Percentiles rank a stretch among this genome's conserved stretches.
Evolutionary conservation across 2,797 vertebrate species (phyloP).

Genomic region (Melanotaenia trifasciata): DNA sequence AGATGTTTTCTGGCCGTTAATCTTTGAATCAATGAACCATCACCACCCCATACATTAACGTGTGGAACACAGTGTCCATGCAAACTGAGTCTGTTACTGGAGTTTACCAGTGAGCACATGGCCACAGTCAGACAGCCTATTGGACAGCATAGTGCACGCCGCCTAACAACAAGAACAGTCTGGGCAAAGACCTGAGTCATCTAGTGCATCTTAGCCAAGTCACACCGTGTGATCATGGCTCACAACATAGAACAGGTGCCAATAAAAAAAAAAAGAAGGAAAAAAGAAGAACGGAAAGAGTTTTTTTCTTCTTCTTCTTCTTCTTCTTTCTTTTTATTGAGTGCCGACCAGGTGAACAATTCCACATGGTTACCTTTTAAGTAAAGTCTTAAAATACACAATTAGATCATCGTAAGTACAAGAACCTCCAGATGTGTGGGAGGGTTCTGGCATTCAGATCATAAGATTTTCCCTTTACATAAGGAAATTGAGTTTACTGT

Average conservation of each 20-base stretch:
- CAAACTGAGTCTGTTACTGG: slow-evolving; percentile 49
- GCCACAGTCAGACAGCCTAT: slow-evolving; percentile 58
- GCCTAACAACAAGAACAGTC: slow-evolving; percentile 67
- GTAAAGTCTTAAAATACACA: slow-evolving; percentile 9
- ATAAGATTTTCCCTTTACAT: slow-evolving; percentile 41
- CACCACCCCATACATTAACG: background rate
- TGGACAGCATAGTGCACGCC: slow-evolving; percentile 54
- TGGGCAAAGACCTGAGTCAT: slow-evolving; percentile 76
- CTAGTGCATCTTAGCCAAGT: slow-evolving; percentile 59
- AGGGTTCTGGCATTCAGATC: slow-evolving; percentile 35
- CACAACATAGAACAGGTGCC: slow-evolving; percentile 64
- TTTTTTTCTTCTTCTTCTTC: background rate
- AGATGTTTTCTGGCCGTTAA: background rate
- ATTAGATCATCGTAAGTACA: slow-evolving; percentile 1
- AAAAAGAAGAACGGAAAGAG: slow-evolving; percentile 5
- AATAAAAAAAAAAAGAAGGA: slow-evolving; percentile 41
- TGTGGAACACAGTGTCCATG: slow-evolving; percentile 37
- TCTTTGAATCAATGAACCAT: background rate
- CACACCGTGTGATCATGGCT: slow-evolving; percentile 60
- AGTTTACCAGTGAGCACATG: slow-evolving; percentile 67
- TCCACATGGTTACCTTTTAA: background rate
- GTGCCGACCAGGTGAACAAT: background rate
- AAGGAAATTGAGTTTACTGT: slow-evolving; percentile 37
- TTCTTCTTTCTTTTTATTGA: background rate
- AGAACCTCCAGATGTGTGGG: slow-evolving; percentile 41